Conservation (phyloP, 2,888 invertebrate genomes). For the Lepas anatifera region DNA sequence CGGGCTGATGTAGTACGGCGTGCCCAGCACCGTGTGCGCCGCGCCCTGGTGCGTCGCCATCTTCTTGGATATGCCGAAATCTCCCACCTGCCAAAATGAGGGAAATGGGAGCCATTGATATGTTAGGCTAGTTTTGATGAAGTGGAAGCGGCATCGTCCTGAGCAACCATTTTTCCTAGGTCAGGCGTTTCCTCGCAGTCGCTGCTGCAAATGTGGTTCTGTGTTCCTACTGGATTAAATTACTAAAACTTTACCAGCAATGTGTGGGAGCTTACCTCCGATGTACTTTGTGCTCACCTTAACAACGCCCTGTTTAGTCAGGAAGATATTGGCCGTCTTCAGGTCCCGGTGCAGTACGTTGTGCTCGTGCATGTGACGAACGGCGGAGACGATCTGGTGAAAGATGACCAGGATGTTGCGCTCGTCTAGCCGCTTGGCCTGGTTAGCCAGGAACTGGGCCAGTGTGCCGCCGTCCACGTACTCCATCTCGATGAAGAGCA, state of each 20-base stretch:
- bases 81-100: constrained; percentile 48
- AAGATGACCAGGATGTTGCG: constrained; percentile 48
- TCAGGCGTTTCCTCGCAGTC: too few relatives aligned
- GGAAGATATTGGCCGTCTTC: constrained; percentile 60
- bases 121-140: too few relatives aligned
- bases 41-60: constrained; percentile 49
- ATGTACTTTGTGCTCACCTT: too few relatives aligned
- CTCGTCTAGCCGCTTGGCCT: constrained; percentile 45
- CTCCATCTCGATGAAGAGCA: constrained; percentile 49
- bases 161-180: too few relatives aligned
- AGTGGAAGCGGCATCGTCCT: too few relatives aligned
- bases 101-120: too few relatives aligned
- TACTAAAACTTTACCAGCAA: too few relatives aligned
- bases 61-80: constrained; percentile 63
- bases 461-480: constrained; percentile 63
- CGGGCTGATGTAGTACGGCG: constrained; percentile 60
- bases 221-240: too few relatives aligned
- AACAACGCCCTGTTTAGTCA: constrained; percentile 50
- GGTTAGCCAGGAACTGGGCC: constrained; percentile 47
- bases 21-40: constrained; percentile 56
- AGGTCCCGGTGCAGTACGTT: constrained; percentile 53
- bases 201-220: too few relatives aligned
- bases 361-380: constrained; percentile 55
- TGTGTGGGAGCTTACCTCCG: too few relatives aligned
- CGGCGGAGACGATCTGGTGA: constrained; percentile 53